Evolutionary conservation across 2,797 vertebrate genomes (phyloP).

Genomic region (Sebastes flavidus): DNA sequence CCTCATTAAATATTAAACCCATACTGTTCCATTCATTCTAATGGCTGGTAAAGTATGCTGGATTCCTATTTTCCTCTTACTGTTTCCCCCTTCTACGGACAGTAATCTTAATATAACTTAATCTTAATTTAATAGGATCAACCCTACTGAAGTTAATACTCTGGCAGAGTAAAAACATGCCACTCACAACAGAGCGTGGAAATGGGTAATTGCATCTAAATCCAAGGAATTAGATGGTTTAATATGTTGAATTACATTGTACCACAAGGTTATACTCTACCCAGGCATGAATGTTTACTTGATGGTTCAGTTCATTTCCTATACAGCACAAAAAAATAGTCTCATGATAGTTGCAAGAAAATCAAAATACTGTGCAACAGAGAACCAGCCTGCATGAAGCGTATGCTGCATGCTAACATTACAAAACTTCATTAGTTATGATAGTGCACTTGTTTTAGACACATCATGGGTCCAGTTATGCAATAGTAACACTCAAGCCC

Average conservation of each 20-base stretch:
- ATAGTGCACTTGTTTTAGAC: slow-evolving; percentile 1
- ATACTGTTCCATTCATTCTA: background rate
- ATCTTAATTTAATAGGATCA: slow-evolving; percentile 44
- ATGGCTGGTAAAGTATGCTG: background rate
- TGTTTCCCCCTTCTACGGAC: background rate
- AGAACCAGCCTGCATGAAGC: background rate
- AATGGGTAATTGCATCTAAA: slow-evolving; percentile 37
- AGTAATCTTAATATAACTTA: slow-evolving; percentile 1
- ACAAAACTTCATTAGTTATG: background rate
- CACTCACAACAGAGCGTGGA: slow-evolving; percentile 23
- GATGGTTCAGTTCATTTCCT: slow-evolving; percentile 6
- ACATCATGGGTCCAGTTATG: background rate
- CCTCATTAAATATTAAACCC: background rate
- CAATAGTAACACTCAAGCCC: background rate
- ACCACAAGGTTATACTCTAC: background rate
- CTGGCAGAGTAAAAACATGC: slow-evolving; percentile 1
- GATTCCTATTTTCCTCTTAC: background rate
- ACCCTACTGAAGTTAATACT: slow-evolving; percentile 7
- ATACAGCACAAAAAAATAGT: background rate
- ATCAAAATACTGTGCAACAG: no score
- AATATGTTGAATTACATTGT: slow-evolving; percentile 16
- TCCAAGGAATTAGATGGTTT: slow-evolving; percentile 30
- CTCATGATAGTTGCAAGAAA: background rate
- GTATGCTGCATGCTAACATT: background rate
- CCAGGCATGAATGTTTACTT: slow-evolving; percentile 7